Evolutionary conservation across 2,888 invertebrate genomes (phyloP), one percentile per base, ranked within the genome.

Genomic region (Lasioglossum oenotherae): DNA sequence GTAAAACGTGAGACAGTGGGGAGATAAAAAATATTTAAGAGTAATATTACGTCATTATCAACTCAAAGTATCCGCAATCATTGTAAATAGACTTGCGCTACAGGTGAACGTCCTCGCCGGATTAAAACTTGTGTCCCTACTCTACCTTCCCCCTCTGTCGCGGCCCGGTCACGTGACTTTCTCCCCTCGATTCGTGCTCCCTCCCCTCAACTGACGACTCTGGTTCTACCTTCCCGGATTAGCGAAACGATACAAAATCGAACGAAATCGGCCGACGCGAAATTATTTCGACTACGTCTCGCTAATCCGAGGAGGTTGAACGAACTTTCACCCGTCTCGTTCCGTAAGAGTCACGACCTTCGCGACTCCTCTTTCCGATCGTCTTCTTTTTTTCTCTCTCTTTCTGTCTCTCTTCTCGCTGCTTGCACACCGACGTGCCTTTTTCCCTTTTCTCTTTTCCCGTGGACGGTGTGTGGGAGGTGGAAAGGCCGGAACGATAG

Each of bases 401-500:
- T 57, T 10, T 10, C 57, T 57, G 19, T 19, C 57, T 4, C 10
- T 10, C 57, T 57, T n/a, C 57, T 12, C 12, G n/a, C n/a, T 57
- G 57, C n/a, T 57, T n/a, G 4, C 57, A 57, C n/a, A 57, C 57
- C 8, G 23, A 3, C 23, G 23, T 3, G 12, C 57, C 57, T 57
- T 57, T 57, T 57, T 57, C 57, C n/a, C 57, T 57, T 57, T 57
- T 57, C 53, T 57, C 53, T 57, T 57, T 57, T 57, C n/a, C 57
- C n/a, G 57, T 4, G 67, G 35, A 27, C 35, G 67, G 67, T n/a
- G 23, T 4, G 69, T 10, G 69, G 44, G 38, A 23, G 35, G 4
- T 23, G 35, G 80, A 53, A 85, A 74, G 79, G 49, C 60, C 19
- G 73, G n/a, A 73, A 60, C 72, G 76, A 85, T 80, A 81, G 85